Evolutionary conservation across 64 coral and sea anemone species (phyloP).

Genomic region (Hydrozoanthus tunicans): DNA sequence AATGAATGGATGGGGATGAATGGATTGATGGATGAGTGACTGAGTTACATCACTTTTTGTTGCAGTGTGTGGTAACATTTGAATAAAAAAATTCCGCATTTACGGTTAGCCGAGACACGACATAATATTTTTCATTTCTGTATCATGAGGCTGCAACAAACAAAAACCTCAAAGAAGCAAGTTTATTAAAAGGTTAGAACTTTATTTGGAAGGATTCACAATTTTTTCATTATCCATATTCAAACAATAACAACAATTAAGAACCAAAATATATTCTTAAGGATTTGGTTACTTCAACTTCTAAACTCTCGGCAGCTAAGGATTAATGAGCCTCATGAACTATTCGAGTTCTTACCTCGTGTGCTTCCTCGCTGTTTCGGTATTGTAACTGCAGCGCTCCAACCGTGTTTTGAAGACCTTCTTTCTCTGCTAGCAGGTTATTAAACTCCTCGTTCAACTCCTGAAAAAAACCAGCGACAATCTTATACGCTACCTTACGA

Average conservation of each 20-base stretch:
- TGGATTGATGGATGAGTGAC: neutral
- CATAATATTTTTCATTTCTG: no score
- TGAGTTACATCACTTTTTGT: neutral
- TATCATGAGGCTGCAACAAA: no score
- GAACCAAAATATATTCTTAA: no score
- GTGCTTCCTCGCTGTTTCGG: constrained; percentile 51
- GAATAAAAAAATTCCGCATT: neutral
- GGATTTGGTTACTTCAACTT: no score
- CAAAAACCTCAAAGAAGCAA: no score
- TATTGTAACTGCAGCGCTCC: constrained; percentile 32
- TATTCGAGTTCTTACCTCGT: constrained; percentile 12
- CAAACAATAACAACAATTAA: no score
- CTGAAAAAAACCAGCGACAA: neutral
- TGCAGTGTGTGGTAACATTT: neutral
- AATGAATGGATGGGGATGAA: neutral
- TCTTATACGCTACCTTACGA: neutral
- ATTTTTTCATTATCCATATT: no score
- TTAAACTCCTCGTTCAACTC: constrained; percentile 45
- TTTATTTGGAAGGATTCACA: no score
- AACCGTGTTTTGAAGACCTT: constrained; percentile 41
- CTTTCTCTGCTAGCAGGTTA: constrained; percentile 36
- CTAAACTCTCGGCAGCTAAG: no score
- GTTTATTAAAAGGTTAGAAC: no score
- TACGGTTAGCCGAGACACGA: no score
- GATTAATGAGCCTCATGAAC: no score